Percentiles rank a stretch among this genome's conserved stretches.
phyloP scores from a whole-genome alignment of 2,797 vertebrate genomes.

The Pangasius larnaudii region DNA sequence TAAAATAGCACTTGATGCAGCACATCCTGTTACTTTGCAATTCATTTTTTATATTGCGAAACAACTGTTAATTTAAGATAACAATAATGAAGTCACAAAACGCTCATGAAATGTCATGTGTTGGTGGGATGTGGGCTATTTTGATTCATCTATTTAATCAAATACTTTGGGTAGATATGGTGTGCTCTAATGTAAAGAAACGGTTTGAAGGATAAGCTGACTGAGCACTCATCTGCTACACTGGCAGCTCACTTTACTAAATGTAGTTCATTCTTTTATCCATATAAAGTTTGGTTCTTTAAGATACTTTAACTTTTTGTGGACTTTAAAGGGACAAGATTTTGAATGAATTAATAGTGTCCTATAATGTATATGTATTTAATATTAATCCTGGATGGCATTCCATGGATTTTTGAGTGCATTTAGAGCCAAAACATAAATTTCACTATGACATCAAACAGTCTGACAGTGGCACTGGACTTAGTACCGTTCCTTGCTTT shows the following conservation, averaged over 20 bases:
- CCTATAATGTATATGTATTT: neutral
- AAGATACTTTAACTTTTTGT: neutral
- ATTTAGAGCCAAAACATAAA: neutral
- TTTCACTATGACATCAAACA: neutral
- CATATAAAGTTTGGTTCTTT: neutral
- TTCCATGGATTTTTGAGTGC: neutral
- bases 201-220: neutral
- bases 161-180: neutral
- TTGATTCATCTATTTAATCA: neutral
- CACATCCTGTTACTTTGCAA: neutral
- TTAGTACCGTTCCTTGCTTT: neutral
- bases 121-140: neutral
- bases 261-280: neutral
- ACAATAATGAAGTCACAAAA: neutral
- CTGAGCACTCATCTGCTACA: neutral
- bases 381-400: neutral
- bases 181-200: neutral
- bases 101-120: neutral
- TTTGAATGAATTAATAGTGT: neutral
- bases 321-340: neutral
- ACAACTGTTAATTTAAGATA: neutral
- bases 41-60: neutral
- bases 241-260: neutral
- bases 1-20: too few species aligned
- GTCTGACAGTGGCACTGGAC: neutral